A percentile compares a stretch with the other conserved stretches of the same genome.
Conservation (phyloP, 1,140 invertebrate genomes). For the Drosophila elegans region DNA sequence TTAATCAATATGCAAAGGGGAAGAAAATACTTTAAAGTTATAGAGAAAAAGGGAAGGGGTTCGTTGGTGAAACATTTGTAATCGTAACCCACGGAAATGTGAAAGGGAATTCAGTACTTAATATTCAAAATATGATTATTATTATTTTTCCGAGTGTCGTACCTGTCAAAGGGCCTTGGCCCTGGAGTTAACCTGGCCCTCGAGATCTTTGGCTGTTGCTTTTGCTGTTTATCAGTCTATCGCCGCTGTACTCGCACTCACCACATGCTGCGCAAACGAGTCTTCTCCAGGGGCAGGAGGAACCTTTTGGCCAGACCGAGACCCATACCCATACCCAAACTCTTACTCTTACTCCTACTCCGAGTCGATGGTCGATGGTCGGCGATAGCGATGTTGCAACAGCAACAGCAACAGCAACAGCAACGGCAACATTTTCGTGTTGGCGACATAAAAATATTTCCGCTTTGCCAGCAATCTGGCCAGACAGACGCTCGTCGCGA, state of each 20-base stretch:
- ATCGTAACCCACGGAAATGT: no score
- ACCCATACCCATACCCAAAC: conserved; percentile 1
- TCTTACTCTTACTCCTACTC: conserved; percentile 1
- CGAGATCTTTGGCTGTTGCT: conserved; percentile 40
- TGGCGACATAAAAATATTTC: conserved; percentile 78
- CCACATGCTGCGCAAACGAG: conserved; percentile 72
- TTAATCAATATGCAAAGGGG: no score
- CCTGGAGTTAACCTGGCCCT: conserved; percentile 19
- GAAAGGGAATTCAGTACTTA: not conserved
- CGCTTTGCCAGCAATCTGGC: conserved; percentile 56
- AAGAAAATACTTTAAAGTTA: no score
- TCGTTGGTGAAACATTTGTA: no score
- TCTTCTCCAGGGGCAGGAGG: not conserved
- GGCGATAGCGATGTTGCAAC: conserved; percentile 55
- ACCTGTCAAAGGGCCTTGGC: conserved; percentile 57
- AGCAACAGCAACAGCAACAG: conserved; percentile 15
- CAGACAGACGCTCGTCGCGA: conserved; percentile 51
- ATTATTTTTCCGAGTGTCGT: conserved; percentile 17
- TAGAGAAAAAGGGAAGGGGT: no score
- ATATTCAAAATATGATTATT: not conserved
- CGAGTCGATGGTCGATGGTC: conserved; percentile 63
- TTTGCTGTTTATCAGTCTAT: conserved; percentile 77
- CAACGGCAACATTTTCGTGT: conserved; percentile 64
- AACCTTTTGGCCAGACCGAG: conserved; percentile 36
- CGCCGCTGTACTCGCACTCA: conserved; percentile 64